Base-by-base conservation (phyloP, 2,888 invertebrate species). In the Sesamia inferens region DNA sequence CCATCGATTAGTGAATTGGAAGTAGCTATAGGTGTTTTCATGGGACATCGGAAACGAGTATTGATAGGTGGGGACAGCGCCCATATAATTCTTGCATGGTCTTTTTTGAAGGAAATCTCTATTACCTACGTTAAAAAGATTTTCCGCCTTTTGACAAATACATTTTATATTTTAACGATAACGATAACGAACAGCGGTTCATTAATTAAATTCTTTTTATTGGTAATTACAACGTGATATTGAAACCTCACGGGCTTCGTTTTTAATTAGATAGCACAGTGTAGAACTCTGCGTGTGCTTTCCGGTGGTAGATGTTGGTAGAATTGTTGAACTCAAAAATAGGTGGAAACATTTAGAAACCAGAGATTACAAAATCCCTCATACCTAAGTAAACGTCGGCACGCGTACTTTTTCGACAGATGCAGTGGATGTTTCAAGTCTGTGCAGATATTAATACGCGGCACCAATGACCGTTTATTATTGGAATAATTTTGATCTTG, bases 201-300 rank as follows among this genome's bases (percentile, higher is more conserved):
- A 61, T 65, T 65, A 55, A 55, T 72, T 71, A 63, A 71, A n/a
- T n/a, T 76, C 16, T 58, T 47, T 47, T 65, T 65, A 55, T 76
- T 71, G n/a, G 24, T 69, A 54, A 77, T 63, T 77, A 63, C 1
- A 77, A 39, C 22, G 10, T 71, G 44, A 55, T 48, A 55, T 61
- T 59, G 48, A 11, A 54, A 19, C n/a, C 5, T 4, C 42, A 42
- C 47, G 7, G 24, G 47, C 16, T 74, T 39, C 11, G 24, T n/a
- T 31, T 11, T 42, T 55, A 61, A 55, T 55, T 55, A 42, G 19
- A 19, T 19, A 61, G 39, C 68, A 3, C 22, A n/a, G 24, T 31
- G 16, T 48, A 24, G 47, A 24, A n/a, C n/a, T 44, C 22, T 3
- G 11, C 22, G 48, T 19, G 24, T 71, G 14, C n/a, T 48, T 16